Evolutionary conservation across 1,140 invertebrate genomes (phyloP).

Genomic region (Liolophura sinensis): DNA sequence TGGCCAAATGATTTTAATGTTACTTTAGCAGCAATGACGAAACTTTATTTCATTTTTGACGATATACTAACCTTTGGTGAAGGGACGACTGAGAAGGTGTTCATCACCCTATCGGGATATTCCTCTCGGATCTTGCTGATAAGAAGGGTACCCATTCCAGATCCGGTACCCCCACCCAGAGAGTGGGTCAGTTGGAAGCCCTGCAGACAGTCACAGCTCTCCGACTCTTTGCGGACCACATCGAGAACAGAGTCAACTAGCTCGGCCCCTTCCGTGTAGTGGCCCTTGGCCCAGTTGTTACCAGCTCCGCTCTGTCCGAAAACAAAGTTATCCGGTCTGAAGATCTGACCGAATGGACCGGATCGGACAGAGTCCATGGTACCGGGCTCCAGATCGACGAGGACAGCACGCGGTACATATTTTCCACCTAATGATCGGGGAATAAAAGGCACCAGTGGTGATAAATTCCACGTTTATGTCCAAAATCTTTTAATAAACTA

Average conservation of each 20-base stretch:
- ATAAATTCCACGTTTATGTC: no score
- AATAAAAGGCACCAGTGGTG: no score
- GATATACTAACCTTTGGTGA: constrained; percentile 76
- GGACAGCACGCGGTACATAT: constrained; percentile 88
- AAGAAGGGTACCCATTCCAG: constrained; percentile 63
- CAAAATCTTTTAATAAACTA: no score
- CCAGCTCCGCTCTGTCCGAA: constrained; percentile 72
- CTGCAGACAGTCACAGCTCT: constrained; percentile 78
- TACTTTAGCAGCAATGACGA: constrained; percentile 71
- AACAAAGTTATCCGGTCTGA: constrained; percentile 87
- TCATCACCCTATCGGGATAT: constrained; percentile 85
- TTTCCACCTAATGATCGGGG: constrained; percentile 65
- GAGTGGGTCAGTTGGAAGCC: constrained; percentile 77
- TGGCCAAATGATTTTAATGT: not conserved
- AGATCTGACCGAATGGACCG: constrained; percentile 79
- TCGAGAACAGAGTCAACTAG: constrained; percentile 79
- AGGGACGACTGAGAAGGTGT: constrained; percentile 86
- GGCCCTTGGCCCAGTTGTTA: constrained; percentile 90
- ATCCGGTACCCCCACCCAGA: constrained; percentile 63
- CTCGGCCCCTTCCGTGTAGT: constrained; percentile 92
- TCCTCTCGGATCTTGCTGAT: constrained; percentile 65
- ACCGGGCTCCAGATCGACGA: constrained; percentile 91
- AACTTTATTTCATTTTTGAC: constrained; percentile 69
- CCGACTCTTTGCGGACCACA: constrained; percentile 82
- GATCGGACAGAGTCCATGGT: constrained; percentile 93